Percentiles rank a stretch among this genome's conserved stretches.
Evolutionary conservation across 2,113 vertebrate genomes (phyloP).

Genomic region (Fukomys damarensis): DNA sequence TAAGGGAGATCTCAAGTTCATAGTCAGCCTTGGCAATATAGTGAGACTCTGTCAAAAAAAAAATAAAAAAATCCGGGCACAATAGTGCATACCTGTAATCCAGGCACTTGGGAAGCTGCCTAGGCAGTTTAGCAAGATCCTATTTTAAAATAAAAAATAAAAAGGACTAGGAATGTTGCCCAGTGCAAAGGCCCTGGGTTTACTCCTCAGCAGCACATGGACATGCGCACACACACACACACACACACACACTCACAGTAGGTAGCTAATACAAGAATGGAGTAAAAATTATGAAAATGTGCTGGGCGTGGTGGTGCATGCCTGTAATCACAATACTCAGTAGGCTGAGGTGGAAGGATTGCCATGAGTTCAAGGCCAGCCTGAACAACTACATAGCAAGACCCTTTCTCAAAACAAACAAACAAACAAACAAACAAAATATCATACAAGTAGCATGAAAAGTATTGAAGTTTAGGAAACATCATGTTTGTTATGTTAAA

Average conservation of each 20-base stretch:
- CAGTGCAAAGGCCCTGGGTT: background rate
- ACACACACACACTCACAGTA: background rate
- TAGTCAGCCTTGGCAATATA: background rate
- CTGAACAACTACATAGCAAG: background rate
- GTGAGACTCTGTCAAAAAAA: background rate
- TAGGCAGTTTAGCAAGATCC: background rate
- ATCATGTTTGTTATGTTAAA: background rate
- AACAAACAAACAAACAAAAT: background rate
- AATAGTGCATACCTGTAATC: background rate
- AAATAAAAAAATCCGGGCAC: background rate
- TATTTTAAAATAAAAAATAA: background rate
- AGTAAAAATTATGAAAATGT: slow-evolving; percentile 31
- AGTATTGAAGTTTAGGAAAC: background rate
- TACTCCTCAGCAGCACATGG: background rate
- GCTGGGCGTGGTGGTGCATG: background rate
- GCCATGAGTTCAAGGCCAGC: background rate
- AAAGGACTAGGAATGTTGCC: background rate
- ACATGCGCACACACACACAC: background rate
- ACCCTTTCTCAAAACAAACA: background rate
- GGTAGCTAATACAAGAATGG: background rate
- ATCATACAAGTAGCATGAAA: background rate
- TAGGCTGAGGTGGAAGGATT: background rate
- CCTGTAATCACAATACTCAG: background rate
- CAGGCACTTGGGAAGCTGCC: background rate
- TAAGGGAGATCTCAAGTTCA: background rate